These are phyloP conservation scores for Peromyscus polionotus DNA, from an alignment of 2,113 vertebrate genomes.

Conservation along the genomic window DNA sequence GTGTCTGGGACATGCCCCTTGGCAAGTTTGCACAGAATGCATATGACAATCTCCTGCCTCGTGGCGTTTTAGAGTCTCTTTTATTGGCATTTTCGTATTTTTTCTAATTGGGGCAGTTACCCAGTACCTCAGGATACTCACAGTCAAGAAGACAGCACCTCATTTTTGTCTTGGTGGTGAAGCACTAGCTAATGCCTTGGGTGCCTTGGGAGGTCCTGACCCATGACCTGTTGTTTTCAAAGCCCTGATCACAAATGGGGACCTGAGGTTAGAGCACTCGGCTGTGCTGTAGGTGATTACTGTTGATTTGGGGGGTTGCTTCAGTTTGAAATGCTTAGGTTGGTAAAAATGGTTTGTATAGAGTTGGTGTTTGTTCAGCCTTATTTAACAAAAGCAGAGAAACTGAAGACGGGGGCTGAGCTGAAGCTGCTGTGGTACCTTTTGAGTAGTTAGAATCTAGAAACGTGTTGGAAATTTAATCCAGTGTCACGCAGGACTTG, in stretches of 20 bases:
- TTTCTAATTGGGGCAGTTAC: not conserved
- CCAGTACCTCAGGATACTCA: not conserved
- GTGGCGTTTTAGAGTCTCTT: not conserved
- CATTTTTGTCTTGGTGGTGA: not conserved
- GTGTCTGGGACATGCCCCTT: not conserved
- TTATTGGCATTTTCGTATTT: not conserved
- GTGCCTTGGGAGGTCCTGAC: slow-evolving; percentile 32
- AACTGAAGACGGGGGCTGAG: not conserved
- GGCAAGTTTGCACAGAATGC: not conserved
- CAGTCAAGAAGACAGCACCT: not conserved
- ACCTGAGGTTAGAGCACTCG: not conserved
- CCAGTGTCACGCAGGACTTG: not conserved
- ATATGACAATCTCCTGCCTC: not conserved
- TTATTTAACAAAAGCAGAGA: slow-evolving; percentile 39
- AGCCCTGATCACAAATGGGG: slow-evolving; percentile 12
- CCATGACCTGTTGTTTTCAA: slow-evolving; percentile 49
- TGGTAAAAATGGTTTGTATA: slow-evolving; percentile 23
- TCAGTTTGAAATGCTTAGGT: not conserved
- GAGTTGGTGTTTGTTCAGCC: not conserved
- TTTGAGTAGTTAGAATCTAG: not conserved
- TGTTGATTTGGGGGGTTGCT: not conserved
- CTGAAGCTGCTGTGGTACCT: not conserved
- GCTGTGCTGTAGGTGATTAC: slow-evolving; percentile 42
- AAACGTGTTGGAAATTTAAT: slow-evolving; percentile 25
- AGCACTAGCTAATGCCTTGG: not conserved